These are phyloP conservation scores for Phalacrocorax aristotelis DNA, from an alignment of 2,113 vertebrate genomes.

Conservation along the genomic window DNA sequence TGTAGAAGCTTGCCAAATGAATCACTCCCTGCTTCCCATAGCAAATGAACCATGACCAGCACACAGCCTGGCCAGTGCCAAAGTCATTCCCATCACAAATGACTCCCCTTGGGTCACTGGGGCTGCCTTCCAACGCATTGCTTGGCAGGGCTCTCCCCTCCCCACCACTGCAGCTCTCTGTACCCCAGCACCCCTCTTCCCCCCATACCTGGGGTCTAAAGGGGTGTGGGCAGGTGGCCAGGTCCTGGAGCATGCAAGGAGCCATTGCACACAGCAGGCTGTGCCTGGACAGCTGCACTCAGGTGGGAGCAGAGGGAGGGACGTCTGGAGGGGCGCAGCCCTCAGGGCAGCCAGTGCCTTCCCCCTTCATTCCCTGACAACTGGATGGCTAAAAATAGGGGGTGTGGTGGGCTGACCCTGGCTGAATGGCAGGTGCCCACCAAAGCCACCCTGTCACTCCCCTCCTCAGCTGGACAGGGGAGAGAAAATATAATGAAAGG, in stretches of 20 bases:
- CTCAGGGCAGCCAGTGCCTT: not conserved
- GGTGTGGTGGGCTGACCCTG: not conserved
- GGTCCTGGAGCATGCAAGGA: not conserved
- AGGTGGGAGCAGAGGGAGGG: not conserved
- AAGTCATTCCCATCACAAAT: not conserved
- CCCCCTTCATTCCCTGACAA: not conserved
- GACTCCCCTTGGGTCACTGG: not conserved
- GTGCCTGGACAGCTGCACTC: not conserved
- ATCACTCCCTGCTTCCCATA: not conserved
- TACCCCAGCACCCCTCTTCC: rapidly evolving
- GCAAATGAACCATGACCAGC: not conserved
- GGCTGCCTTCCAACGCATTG: not conserved
- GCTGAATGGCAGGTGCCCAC: not conserved
- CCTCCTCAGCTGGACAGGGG: not conserved
- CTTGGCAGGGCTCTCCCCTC: not conserved
- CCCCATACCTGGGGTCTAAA: not conserved
- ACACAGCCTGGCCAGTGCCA: rapidly evolving
- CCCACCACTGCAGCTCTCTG: rapidly evolving
- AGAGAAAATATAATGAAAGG: not conserved
- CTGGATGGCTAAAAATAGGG: not conserved
- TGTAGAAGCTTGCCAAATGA: not conserved
- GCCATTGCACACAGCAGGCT: rapidly evolving
- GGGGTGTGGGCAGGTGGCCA: not conserved
- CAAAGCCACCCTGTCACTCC: not conserved
- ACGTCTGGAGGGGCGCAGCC: not conserved